These are phyloP conservation scores for Ifrita kowaldi DNA, from an alignment of 2,113 vertebrate species.

Conservation along the genomic window DNA sequence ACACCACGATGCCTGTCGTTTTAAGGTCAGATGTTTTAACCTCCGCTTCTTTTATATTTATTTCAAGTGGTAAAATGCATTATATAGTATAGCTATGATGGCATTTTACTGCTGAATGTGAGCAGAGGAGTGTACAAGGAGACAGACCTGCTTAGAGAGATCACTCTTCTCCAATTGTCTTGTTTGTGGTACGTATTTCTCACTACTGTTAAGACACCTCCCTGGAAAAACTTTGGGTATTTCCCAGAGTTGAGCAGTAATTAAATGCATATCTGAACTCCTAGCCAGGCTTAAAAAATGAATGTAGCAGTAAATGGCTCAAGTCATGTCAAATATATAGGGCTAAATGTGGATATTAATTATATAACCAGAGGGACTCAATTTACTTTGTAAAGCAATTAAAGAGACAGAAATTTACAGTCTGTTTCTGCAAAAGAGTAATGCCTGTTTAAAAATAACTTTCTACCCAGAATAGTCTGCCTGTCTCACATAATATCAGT, in stretches of 20 bases:
- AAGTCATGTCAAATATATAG: background rate
- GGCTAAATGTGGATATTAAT: slow-evolving; percentile 28
- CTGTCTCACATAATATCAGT: background rate
- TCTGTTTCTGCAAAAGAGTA: slow-evolving; percentile 21
- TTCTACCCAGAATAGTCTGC: background rate
- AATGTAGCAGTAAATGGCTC: background rate
- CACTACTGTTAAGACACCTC: background rate
- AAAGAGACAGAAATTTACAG: slow-evolving; percentile 30
- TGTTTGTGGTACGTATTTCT: background rate
- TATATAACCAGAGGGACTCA: background rate
- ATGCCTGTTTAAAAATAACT: slow-evolving; percentile 45
- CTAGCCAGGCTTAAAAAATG: background rate
- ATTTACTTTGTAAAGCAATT: slow-evolving; percentile 49
- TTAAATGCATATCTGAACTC: background rate
- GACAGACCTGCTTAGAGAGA: background rate
- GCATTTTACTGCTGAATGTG: background rate
- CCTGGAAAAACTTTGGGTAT: background rate
- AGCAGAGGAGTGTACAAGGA: background rate
- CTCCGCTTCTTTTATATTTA: background rate
- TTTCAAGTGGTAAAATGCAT: background rate
- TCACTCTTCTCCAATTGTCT: background rate
- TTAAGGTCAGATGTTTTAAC: background rate
- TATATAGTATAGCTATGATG: rapidly evolving
- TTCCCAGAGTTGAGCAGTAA: background rate
- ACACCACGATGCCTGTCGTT: background rate